Evolutionary conservation across 2,113 vertebrate genomes (phyloP), one percentile per base, ranked within the genome.

Genomic region (Mesembrinibis cayennensis): DNA sequence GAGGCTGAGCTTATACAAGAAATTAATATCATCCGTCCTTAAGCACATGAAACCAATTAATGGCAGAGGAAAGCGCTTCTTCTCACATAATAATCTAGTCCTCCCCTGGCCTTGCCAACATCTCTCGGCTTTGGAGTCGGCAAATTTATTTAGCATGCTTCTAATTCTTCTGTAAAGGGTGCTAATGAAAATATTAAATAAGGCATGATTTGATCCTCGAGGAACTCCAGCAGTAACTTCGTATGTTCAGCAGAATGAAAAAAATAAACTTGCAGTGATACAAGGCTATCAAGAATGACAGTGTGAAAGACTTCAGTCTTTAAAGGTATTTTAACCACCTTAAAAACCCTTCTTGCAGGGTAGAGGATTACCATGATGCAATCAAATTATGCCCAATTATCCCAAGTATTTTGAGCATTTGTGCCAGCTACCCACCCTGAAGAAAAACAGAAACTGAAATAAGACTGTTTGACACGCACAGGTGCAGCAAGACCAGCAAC

Each of bases 141-240:
- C 79, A 94, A 96, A 96, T 95, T 92, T 94, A 92, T 92, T 91
- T 93, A 96, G 74, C 84, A 26, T 25, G 45, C 61, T 90, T 89
- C 86, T 85, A 87, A 91, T 87, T 96, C 93, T 69, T 93, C 73
- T 72, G 93, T 63, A 96, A 96, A 95, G 65, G 89, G 91, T 92
- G 90, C 65, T 93, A 96, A 96, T 93, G 92, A 92, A 96, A 96
- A 82, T 95, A 95, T 89, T 94, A 67, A 85, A 95, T 93, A 91
- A 87, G 70, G 58, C 34, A 38, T 38, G n/a, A 82, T 82, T 77
- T 42, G 58, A 94, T 93, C 90, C 91, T 96, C 86, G 62, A 96
- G 85, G 58, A 96, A 71, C 82, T 90, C 87, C 90, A 88, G 92
- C 70, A 77, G 34, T 13, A 85, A 63, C 78, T 90, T 82, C 0